Conservation (phyloP, 2,113 vertebrate genomes). For the Phocoena sinus region DNA sequence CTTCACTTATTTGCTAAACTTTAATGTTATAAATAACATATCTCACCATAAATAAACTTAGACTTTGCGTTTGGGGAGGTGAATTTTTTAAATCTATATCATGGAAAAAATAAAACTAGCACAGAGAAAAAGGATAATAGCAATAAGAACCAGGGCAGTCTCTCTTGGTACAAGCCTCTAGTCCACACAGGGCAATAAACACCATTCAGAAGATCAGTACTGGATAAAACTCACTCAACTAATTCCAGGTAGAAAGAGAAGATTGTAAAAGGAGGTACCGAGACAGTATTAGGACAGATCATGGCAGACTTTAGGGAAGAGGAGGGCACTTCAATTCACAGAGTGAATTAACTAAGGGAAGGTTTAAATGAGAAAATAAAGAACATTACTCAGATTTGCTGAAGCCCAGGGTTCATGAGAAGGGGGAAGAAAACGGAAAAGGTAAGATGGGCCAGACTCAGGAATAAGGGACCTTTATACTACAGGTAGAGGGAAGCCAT, state of each 20-base stretch:
- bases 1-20: neutral
- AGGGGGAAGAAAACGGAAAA: neutral
- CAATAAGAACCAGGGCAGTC: too few relatives aligned
- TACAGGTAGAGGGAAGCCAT: neutral
- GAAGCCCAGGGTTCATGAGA: neutral
- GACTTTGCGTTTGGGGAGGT: neutral
- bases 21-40: neutral
- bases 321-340: neutral
- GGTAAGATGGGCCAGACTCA: neutral
- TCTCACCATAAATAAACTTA: neutral
- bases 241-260: neutral
- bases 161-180: neutral
- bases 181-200: neutral
- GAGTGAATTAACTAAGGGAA: neutral
- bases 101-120: neutral
- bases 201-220: neutral
- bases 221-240: neutral
- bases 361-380: neutral
- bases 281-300: neutral
- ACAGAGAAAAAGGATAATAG: neutral
- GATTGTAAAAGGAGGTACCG: neutral
- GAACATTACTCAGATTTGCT: neutral
- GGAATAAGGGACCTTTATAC: neutral
- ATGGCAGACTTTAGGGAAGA: neutral
- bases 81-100: neutral